phyloP scores from a whole-genome alignment of 2,888 invertebrate species.

The Nesidiocoris tenuis region DNA sequence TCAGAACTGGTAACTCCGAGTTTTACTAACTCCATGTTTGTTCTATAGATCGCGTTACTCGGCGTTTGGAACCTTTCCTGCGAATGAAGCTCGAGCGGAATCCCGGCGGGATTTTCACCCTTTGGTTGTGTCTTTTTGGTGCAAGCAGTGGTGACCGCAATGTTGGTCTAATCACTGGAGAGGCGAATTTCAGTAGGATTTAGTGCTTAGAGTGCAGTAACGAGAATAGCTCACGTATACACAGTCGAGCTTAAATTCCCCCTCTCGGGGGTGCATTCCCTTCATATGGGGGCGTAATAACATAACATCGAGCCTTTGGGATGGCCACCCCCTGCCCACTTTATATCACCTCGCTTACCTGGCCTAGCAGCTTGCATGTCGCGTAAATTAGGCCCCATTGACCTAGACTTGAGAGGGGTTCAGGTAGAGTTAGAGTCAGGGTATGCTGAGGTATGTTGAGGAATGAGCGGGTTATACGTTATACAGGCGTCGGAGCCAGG shows the following conservation, averaged over 20 bases:
- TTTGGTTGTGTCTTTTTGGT: neutral
- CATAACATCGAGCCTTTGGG: neutral
- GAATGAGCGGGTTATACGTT: neutral
- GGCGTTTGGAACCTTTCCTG: no score
- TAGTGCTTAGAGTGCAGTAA: neutral
- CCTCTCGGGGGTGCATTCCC: neutral
- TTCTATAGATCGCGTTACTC: no score
- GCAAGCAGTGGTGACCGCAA: neutral
- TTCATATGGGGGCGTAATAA: neutral
- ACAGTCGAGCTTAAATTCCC: neutral
- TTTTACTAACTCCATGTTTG: no score
- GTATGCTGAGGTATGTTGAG: neutral
- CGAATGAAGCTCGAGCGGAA: no score
- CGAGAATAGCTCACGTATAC: neutral
- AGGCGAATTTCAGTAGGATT: neutral
- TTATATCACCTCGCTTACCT: neutral
- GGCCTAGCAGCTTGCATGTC: neutral
- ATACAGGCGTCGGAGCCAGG: neutral
- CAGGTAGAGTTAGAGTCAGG: neutral
- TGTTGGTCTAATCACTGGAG: neutral
- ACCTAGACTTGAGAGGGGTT: neutral
- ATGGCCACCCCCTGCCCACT: neutral
- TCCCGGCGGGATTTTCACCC: neutral
- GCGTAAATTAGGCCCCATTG: neutral
- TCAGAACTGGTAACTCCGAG: no score